A percentile compares a stretch with the other conserved stretches of the same genome.
These are phyloP conservation scores for Bombus cullumanus DNA, from an alignment of 1,140 invertebrate genomes.

Conservation along the genomic window DNA sequence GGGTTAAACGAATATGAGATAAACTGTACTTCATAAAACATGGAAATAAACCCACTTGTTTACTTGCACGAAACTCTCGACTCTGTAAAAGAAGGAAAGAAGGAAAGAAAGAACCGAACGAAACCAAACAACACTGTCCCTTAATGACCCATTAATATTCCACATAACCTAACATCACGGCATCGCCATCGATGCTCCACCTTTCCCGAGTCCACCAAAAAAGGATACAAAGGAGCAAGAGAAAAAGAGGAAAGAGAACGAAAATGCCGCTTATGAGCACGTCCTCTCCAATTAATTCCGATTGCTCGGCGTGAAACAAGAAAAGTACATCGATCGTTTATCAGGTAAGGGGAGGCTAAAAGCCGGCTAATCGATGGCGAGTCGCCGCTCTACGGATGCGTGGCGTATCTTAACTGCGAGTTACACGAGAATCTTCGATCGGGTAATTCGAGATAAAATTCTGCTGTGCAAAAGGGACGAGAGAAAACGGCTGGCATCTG, in stretches of 20 bases:
- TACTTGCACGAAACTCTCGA: too few species aligned
- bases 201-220: not conserved
- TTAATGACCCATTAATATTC: not conserved
- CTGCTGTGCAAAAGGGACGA: not conserved
- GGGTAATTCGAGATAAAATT: not conserved
- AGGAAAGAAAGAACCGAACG: not conserved
- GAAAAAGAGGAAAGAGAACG: not conserved
- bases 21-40: too few species aligned
- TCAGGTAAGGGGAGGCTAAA: not conserved
- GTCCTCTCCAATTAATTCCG: constrained; percentile 12
- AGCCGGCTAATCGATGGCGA: constrained; percentile 5
- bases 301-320: not conserved
- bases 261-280: not conserved
- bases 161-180: not conserved
- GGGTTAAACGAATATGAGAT: too few species aligned
- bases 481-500: constrained; percentile 7
- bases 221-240: not conserved
- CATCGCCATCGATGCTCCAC: not conserved
- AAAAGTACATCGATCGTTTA: constrained; percentile 21
- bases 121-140: not conserved
- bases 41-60: too few species aligned
- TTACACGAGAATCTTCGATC: not conserved
- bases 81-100: too few species aligned
- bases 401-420: not conserved
- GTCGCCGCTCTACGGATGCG: not conserved